phyloP scores from a whole-genome alignment of 2,797 vertebrate species.

The Siniperca undulata region DNA sequence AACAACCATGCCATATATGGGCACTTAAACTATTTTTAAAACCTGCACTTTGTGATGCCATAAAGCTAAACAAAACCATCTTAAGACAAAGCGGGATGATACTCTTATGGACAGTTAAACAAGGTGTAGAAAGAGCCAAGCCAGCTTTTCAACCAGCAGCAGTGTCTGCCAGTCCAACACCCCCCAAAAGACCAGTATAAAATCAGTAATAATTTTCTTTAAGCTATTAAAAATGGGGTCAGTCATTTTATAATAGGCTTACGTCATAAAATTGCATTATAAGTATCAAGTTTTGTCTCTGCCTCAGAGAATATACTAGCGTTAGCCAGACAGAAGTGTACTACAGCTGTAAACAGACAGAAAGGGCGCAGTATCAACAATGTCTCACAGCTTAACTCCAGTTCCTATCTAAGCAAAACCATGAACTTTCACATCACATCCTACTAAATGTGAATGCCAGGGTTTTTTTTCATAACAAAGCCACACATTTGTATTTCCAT shows the following conservation, averaged over 20 bases:
- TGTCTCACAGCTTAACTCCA: neutral
- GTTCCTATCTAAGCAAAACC: neutral
- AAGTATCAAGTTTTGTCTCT: neutral
- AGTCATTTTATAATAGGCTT: neutral
- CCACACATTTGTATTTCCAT: neutral
- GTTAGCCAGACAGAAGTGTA: neutral
- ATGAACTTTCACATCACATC: neutral
- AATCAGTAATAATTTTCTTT: neutral
- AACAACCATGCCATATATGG: neutral
- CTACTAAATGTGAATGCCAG: neutral
- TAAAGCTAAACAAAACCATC: conserved; percentile 26
- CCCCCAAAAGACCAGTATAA: neutral
- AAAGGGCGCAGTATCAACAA: neutral
- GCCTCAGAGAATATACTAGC: neutral
- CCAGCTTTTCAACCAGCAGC: neutral
- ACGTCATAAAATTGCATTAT: neutral
- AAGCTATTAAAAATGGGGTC: neutral
- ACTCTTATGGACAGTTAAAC: conserved; percentile 18
- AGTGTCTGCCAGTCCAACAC: neutral
- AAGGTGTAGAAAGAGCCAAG: neutral
- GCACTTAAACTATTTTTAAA: conserved; percentile 8
- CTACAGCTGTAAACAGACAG: neutral
- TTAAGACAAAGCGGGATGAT: conserved; percentile 6
- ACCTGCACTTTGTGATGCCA: neutral
- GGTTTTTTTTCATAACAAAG: neutral